Evolutionary conservation across 2,888 invertebrate genomes (phyloP), one percentile per base, ranked within the genome.

Genomic region (Dorcus parallelipipedus): DNA sequence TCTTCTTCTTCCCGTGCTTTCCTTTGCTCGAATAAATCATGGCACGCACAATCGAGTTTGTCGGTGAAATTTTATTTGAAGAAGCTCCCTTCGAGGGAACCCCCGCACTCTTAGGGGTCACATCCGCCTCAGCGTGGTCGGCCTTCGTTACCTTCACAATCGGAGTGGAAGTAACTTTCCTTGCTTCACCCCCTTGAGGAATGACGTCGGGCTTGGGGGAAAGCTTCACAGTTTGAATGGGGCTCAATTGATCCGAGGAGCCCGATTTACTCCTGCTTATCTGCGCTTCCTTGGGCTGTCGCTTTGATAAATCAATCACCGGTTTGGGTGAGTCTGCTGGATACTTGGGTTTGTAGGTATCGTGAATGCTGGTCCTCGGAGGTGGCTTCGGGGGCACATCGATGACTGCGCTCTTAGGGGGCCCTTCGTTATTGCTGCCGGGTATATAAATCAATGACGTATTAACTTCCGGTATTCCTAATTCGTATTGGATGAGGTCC

Each of bases 1-100:
- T 90, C 71, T 88, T 89, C 79, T 90, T 90, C 71, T 89, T 88
- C 42, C 84, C 76, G n/a, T 84, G 84, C 61, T 85, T 77, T 0
- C 82, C 83, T 71, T 87, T 86, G 59, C 81, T 80, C 0, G 81
- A 77, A 26, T 83, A 82, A 69, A 85, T 83, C 63, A 85, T 82
- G 17, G 82, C 83, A n/a, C 84, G 73, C 2, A 82, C 81, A 33
- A 81, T 80, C 48, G 81, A 79, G 60, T 81, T 79, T 49, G 73
- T 78, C 0, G 84, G 82, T 1, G 83, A 84, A 10, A 75, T 72
- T 67, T 79, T 78, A 14, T 61, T 67, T 43, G 74, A 75, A 47
- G 69, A 68, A 14, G 65, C 63, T 52, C 66, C 68, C 61, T 71
- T 75, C 9, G 33, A 23, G 14, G 56, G 38, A 33, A 33, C 26